These are phyloP conservation scores for Eudasyphora cyanicolor DNA, from an alignment of 2,888 invertebrate genomes.

Conservation along the genomic window DNA sequence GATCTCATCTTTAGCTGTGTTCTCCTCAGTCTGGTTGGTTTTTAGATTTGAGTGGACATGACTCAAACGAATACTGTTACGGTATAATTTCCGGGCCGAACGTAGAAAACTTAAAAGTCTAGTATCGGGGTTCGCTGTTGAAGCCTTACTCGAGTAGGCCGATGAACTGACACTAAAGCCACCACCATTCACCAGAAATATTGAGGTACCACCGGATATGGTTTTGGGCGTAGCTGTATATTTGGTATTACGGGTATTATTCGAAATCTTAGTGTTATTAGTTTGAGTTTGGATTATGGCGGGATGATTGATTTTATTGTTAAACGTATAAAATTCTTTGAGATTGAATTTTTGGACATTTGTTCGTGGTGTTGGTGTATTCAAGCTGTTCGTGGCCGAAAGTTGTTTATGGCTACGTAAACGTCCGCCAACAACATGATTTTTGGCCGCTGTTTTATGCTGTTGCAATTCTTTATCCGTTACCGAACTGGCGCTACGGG, in stretches of 20 bases:
- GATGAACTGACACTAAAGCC: slow-evolving; percentile 45
- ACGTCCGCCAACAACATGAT: not conserved
- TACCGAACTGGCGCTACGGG: slow-evolving; percentile 73
- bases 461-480: slow-evolving; percentile 69
- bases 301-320: slow-evolving; percentile 37
- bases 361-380: slow-evolving; percentile 24
- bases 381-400: slow-evolving; percentile 44
- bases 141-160: slow-evolving; percentile 40
- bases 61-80: slow-evolving; percentile 55
- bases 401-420: slow-evolving; percentile 41
- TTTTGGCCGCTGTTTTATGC: slow-evolving; percentile 2
- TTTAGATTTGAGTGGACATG: slow-evolving; percentile 23
- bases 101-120: slow-evolving; percentile 74
- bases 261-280: slow-evolving; percentile 6
- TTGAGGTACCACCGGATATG: slow-evolving; percentile 51
- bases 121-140: slow-evolving; percentile 55
- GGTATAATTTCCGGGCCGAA: slow-evolving; percentile 73
- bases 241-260: slow-evolving; percentile 27
- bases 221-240: slow-evolving; percentile 66
- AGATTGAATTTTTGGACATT: slow-evolving; percentile 43
- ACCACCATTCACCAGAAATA: slow-evolving; percentile 67
- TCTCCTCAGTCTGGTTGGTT: slow-evolving; percentile 36
- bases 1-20: not conserved
- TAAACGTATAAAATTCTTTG: slow-evolving; percentile 63
- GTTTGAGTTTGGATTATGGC: not conserved